phyloP scores from a whole-genome alignment of 2,113 vertebrate species.

The Lasiurus borealis region DNA sequence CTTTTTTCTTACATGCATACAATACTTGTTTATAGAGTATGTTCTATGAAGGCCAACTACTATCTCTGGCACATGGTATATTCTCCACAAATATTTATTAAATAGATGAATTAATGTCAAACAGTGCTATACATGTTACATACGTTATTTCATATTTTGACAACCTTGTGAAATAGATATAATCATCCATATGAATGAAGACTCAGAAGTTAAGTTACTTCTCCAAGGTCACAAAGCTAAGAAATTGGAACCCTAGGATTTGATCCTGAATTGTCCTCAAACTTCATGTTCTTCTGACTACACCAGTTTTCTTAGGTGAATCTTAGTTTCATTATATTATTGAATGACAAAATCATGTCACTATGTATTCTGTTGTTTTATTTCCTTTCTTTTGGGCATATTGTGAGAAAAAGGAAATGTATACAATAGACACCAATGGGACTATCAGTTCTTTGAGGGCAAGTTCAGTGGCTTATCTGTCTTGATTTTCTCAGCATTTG shows the following conservation, averaged over 20 bases:
- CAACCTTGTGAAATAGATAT: background rate
- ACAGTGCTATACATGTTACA: background rate
- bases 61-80: background rate
- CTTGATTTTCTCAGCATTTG: background rate
- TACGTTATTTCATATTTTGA: constrained; percentile 19
- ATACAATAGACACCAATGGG: background rate
- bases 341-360: constrained; percentile 34
- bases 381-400: background rate
- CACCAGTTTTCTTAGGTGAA: background rate
- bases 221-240: constrained; percentile 9
- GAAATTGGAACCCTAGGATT: background rate
- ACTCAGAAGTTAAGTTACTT: constrained; percentile 5
- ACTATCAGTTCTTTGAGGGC: background rate
- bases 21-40: background rate
- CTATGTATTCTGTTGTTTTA: background rate
- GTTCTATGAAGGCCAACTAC: background rate
- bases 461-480: background rate
- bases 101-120: background rate
- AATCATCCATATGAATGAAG: background rate
- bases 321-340: background rate
- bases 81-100: background rate
- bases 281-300: background rate
- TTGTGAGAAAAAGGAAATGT: background rate
- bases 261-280: background rate
- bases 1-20: background rate